Percentiles rank a stretch among this genome's conserved stretches.
Evolutionary conservation across 23 tunicate genomes (phyloP).

Genomic region (Trididemnum clinides): DNA sequence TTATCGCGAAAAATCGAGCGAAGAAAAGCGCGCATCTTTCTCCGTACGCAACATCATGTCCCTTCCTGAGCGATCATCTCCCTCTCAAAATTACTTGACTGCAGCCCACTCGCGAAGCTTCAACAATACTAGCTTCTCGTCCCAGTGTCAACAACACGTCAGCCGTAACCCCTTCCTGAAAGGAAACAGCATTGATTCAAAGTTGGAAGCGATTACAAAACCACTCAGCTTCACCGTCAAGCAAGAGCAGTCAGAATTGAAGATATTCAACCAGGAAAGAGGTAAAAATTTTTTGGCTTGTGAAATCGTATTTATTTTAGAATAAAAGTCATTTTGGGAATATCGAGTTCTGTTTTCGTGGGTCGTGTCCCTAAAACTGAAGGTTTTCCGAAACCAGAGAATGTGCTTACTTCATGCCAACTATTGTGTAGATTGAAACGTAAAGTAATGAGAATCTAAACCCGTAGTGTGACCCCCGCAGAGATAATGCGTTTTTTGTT

Average conservation of each 20-base stretch:
- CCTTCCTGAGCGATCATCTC: constrained; percentile 10
- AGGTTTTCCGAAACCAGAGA: too few species aligned
- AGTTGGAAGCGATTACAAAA: neutral
- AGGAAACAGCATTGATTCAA: constrained; percentile 2
- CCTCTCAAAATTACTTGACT: neutral
- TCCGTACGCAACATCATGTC: constrained; percentile 23
- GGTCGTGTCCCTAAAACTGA: too few species aligned
- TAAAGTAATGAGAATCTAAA: too few species aligned
- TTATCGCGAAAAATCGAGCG: neutral
- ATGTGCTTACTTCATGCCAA: too few species aligned
- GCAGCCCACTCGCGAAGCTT: too few species aligned
- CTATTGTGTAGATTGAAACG: too few species aligned
- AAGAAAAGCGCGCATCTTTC: neutral
- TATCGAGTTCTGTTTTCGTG: too few species aligned
- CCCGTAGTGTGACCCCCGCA: too few species aligned
- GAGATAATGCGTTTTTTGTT: too few species aligned
- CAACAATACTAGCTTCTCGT: too few species aligned
- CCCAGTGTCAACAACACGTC: neutral
- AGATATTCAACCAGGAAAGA: neutral
- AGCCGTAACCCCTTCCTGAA: neutral
- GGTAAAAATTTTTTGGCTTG: neutral
- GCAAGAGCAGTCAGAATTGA: neutral
- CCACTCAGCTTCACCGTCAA: neutral
- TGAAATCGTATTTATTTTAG: too few species aligned
- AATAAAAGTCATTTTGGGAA: too few species aligned